These are phyloP conservation scores for Lepidostoma basale DNA, from an alignment of 1,140 invertebrate genomes.

Conservation along the genomic window DNA sequence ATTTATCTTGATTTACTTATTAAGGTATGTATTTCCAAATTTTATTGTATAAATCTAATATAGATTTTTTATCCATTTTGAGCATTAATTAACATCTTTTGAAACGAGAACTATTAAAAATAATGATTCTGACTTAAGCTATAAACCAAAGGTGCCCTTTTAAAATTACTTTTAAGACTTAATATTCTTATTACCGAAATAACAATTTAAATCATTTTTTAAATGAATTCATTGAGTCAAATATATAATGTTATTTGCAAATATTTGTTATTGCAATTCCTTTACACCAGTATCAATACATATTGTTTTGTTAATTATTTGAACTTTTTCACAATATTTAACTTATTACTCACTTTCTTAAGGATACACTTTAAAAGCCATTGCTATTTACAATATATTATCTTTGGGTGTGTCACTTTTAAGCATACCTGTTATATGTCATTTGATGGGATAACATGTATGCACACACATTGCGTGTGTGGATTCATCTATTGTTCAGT, in stretches of 20 bases:
- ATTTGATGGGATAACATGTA: too few relatives aligned
- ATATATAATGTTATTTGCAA: slow-evolving; percentile 26
- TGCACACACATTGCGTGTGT: too few relatives aligned
- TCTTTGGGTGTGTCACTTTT: too few relatives aligned
- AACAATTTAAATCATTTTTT: slow-evolving; percentile 32
- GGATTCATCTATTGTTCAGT: too few relatives aligned
- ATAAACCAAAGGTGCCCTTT: slow-evolving; percentile 66
- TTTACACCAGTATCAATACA: neutral
- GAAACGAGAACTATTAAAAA: slow-evolving; percentile 3
- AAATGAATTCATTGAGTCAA: slow-evolving; percentile 25
- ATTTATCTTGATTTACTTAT: neutral
- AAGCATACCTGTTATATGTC: too few relatives aligned
- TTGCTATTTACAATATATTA: too few relatives aligned
- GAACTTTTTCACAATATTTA: too few relatives aligned
- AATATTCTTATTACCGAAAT: slow-evolving; percentile 37
- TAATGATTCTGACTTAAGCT: slow-evolving; percentile 56
- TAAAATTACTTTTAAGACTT: slow-evolving; percentile 52
- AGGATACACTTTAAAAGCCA: too few relatives aligned
- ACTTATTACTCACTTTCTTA: too few relatives aligned
- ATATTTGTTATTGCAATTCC: slow-evolving; percentile 29
- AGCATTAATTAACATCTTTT: neutral
- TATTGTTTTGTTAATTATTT: neutral
- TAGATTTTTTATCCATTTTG: neutral
- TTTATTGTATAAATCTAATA: slow-evolving; percentile 11
- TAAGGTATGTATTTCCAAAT: neutral